Conservation (phyloP, 2,797 vertebrate species). For the Taeniopygia guttata region DNA sequence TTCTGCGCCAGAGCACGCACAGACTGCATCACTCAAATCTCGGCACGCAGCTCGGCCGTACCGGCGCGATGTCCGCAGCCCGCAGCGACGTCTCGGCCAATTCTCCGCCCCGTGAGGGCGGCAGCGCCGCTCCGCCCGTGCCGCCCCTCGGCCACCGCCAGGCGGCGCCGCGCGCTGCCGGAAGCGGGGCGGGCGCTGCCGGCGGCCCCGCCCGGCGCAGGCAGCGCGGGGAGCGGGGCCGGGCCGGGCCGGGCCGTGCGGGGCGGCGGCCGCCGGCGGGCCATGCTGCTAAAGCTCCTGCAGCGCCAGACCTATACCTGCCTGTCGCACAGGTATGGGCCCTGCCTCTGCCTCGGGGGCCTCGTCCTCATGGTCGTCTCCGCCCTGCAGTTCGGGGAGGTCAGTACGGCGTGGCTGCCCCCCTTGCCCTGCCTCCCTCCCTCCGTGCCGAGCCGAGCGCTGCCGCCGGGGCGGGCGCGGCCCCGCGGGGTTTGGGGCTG, state of each 20-base stretch:
- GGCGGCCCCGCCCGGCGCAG: background rate
- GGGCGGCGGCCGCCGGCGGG: slow-evolving; percentile 58
- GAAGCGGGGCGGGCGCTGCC: background rate
- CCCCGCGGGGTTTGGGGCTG: background rate
- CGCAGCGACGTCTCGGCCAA: fast-evolving
- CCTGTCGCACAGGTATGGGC: slow-evolving; percentile 94
- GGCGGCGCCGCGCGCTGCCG: background rate
- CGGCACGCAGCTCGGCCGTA: background rate
- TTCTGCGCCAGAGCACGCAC: background rate
- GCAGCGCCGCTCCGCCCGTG: background rate
- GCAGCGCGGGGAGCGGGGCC: background rate
- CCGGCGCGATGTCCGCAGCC: fast-evolving
- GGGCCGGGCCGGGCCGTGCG: background rate
- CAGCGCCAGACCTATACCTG: slow-evolving; percentile 98
- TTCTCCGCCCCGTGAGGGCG: fast-evolving
- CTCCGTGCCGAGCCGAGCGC: background rate
- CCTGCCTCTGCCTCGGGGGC: slow-evolving; percentile 94
- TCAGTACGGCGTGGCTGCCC: slow-evolving; percentile 66
- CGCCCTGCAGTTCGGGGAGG: slow-evolving; percentile 97
- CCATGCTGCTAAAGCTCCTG: slow-evolving; percentile 93
- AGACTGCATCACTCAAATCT: background rate
- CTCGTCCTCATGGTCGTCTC: slow-evolving; percentile 95
- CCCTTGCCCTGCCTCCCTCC: too few relatives aligned
- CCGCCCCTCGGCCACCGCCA: background rate
- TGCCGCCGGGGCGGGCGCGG: background rate